phyloP scores from a whole-genome alignment of 2,797 vertebrate species.

The Threskiornis aethiopicus region DNA sequence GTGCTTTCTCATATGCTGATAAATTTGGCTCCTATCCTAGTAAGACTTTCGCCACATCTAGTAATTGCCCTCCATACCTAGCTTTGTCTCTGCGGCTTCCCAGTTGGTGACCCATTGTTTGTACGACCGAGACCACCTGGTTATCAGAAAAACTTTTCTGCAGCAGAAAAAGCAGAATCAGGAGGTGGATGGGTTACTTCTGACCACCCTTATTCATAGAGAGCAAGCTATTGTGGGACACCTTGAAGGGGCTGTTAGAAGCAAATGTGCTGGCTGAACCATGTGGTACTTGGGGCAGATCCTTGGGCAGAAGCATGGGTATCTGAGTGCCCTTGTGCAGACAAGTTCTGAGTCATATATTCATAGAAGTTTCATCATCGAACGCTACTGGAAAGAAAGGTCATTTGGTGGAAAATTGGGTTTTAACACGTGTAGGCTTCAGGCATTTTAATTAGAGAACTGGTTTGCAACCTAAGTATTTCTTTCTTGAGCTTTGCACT shows the following conservation, averaged over 20 bases:
- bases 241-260: neutral
- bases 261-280: neutral
- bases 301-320: neutral
- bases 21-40: neutral
- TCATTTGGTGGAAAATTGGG: neutral
- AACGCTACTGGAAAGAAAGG: neutral
- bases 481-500: neutral
- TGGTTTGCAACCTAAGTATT: neutral
- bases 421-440: neutral
- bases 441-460: neutral
- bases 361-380: neutral
- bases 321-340: neutral
- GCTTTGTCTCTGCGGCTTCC: neutral
- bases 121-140: neutral
- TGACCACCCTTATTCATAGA: neutral
- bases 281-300: neutral
- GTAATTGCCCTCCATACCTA: rapidly evolving
- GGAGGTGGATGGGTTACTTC: neutral
- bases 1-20: neutral
- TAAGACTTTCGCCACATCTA: neutral
- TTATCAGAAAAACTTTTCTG: neutral
- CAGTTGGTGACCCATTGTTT: neutral
- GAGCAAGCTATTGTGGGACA: neutral
- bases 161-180: neutral
- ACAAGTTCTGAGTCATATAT: neutral